Conservation (phyloP, 2,797 vertebrate species). For the Acanthurus tractus region DNA sequence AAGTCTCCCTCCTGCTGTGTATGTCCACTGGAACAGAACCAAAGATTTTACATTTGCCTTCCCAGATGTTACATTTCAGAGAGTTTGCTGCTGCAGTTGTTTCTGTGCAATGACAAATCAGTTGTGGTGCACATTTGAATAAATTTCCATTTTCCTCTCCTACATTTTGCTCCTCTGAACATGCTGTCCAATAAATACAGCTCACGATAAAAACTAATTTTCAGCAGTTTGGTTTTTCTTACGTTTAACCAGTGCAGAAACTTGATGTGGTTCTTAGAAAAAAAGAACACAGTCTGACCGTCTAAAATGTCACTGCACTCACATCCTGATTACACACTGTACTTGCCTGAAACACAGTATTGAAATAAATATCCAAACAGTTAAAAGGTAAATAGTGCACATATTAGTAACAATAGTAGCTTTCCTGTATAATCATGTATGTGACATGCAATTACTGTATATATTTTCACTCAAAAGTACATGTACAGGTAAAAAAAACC, state of each 20-base stretch:
- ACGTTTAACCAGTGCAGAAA: background rate
- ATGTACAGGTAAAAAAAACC: background rate
- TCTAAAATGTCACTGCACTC: background rate
- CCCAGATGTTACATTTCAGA: conserved; percentile 12
- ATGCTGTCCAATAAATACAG: background rate
- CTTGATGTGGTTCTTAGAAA: background rate
- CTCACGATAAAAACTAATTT: background rate
- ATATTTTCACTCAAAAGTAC: background rate
- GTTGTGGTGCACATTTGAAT: background rate
- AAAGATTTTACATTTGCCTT: conserved; percentile 4
- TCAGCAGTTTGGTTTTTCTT: no score
- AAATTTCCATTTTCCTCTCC: background rate
- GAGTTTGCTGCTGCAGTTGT: background rate
- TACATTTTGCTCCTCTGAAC: background rate
- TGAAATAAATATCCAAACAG: background rate
- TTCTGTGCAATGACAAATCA: background rate
- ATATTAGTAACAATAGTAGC: background rate
- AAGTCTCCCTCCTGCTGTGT: background rate
- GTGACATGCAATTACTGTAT: background rate
- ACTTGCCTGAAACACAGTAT: background rate
- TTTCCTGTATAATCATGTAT: background rate
- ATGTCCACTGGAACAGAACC: background rate
- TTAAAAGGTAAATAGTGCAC: background rate
- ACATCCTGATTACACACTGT: background rate
- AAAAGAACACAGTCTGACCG: background rate